phyloP scores from a whole-genome alignment of 2,888 invertebrate species.

The Enchytraeus crypticus region DNA sequence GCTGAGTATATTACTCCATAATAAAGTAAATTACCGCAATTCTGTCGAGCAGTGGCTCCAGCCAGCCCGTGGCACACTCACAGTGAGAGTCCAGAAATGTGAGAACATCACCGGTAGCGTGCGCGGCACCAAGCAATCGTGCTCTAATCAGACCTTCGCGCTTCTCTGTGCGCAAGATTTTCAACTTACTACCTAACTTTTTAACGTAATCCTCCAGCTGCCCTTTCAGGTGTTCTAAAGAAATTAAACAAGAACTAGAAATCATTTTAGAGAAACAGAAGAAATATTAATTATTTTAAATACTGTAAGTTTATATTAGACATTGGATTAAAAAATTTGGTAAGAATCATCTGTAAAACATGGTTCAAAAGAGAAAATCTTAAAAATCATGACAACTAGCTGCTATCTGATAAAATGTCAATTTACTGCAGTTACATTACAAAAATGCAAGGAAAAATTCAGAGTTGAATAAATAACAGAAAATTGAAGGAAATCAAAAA shows the following conservation, averaged over 20 bases:
- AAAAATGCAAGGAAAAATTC: no score
- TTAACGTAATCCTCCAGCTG: slow-evolving; percentile 88
- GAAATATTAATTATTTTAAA: not conserved
- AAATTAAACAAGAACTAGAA: no score
- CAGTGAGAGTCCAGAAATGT: slow-evolving; percentile 98
- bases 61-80: slow-evolving; percentile 68
- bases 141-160: slow-evolving; percentile 88
- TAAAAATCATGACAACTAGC: no score
- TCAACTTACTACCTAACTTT: slow-evolving; percentile 67
- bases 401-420: no score
- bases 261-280: not conserved
- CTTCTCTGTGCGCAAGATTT: slow-evolving; percentile 77
- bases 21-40: slow-evolving; percentile 44
- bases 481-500: no score
- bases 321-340: not conserved
- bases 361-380: not conserved
- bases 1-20: no score
- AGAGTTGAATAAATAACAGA: no score
- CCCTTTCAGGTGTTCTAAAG: slow-evolving; percentile 75
- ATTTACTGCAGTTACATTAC: no score
- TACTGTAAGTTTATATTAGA: not conserved
- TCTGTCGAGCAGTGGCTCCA: slow-evolving; percentile 46
- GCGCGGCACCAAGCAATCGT: slow-evolving; percentile 74
- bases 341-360: not conserved
- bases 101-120: slow-evolving; percentile 77